Evolutionary conservation across 2,888 invertebrate genomes (phyloP).

Genomic region (Eupithecia tripunctaria): DNA sequence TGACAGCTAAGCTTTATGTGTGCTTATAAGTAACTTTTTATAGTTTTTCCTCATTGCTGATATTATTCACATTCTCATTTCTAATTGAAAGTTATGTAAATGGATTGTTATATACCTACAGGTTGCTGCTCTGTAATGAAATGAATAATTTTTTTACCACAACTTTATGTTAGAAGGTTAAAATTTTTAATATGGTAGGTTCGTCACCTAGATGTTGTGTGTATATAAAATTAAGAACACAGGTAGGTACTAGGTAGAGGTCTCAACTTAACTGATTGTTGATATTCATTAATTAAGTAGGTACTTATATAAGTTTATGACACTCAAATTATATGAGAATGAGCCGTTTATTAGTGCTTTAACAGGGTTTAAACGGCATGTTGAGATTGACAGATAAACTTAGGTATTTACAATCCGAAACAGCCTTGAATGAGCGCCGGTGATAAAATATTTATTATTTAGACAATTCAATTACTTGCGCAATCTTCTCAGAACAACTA

Average conservation of each 20-base stretch:
- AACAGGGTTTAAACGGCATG: background rate
- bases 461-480: slow-evolving; percentile 41
- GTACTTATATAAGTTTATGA: background rate
- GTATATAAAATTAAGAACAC: background rate
- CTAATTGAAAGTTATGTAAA: background rate
- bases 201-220: background rate
- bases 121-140: background rate
- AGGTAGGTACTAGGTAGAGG: background rate
- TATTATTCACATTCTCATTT: background rate
- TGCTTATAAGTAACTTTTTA: background rate
- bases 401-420: slow-evolving; percentile 21
- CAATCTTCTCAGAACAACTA: slow-evolving; percentile 38
- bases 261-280: background rate
- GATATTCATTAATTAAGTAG: background rate
- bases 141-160: background rate
- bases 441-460: slow-evolving; percentile 26
- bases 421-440: slow-evolving; percentile 28
- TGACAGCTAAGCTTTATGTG: too few species aligned
- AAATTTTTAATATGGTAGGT: too few species aligned
- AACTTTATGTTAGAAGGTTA: background rate
- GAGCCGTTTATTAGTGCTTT: background rate
- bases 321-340: background rate
- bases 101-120: background rate
- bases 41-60: background rate
- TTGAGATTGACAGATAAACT: slow-evolving; percentile 7